Evolutionary conservation across 2,113 vertebrate genomes (phyloP), one percentile per base, ranked within the genome.

Genomic region (Emydocephalus ijimae): DNA sequence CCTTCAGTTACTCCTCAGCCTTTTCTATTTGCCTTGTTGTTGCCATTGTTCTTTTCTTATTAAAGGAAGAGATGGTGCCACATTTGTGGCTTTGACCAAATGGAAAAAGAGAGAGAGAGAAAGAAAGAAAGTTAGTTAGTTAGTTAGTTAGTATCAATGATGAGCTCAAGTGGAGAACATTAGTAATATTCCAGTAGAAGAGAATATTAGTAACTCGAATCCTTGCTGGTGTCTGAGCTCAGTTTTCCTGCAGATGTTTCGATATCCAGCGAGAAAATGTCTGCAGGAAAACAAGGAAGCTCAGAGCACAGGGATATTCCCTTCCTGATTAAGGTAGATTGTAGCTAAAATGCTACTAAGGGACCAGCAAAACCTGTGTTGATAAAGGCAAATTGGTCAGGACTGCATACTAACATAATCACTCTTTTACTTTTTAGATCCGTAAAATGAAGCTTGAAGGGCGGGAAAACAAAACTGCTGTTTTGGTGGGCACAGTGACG

Each of bases 401-500:
- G 24, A 3, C 50, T 7, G 26, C 5, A 5, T 1, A 2, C 3
- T 56, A 5, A 69, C 5, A 18, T 9, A n/a, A 20, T 55, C 21
- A 43, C 34, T 93, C 55, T 4, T 29, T 4, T 0, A 74, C 15
- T 34, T 43, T 85, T 10, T 64, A 99, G 98, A 98, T 99, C 92
- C 97, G 98, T 61, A 99, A 99, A 95, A 99, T 99, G 98, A 99
- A 98, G 96, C 92, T 98, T 94, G 74, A 97, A 18, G 98, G 98
- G 34, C 98, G 98, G 87, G 98, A 99, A 7, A 98, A 97, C 97
- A 98, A 97, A 94, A 99, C 97, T 0, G 98, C 98, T 2, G 98
- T 99, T 87, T 98, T 99, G 0, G 98, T 99, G n/a, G 98, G 98
- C 94, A 98, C 98, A 0, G 94, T 99, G 69, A 99, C 98, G 0